These are phyloP conservation scores for Lamellibrachia luymesi DNA, from an alignment of 1,140 invertebrate genomes.

Conservation along the genomic window DNA sequence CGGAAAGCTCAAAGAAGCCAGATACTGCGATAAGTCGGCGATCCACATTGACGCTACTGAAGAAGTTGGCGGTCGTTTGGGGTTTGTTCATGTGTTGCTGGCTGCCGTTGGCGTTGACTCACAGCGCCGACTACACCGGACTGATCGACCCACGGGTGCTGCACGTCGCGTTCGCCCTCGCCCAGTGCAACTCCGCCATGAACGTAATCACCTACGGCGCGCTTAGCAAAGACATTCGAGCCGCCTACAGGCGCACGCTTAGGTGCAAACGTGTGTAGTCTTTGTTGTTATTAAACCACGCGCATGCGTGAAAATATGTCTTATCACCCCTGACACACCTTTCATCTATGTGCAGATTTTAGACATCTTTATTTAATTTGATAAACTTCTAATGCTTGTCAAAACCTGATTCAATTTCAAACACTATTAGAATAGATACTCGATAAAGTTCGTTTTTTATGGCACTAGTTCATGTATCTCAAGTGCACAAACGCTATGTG, in stretches of 20 bases:
- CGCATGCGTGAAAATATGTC: too few relatives aligned
- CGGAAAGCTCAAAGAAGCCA: neutral
- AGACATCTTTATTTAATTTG: too few relatives aligned
- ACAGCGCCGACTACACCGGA: slow-evolving; percentile 14
- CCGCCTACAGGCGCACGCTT: slow-evolving; percentile 5
- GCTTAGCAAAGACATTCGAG: slow-evolving; percentile 7
- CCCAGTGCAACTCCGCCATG: slow-evolving; percentile 18
- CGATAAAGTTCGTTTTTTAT: too few relatives aligned
- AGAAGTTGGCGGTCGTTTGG: slow-evolving; percentile 14
- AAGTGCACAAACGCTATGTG: too few relatives aligned
- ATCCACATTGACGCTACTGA: neutral
- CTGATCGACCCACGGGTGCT: neutral
- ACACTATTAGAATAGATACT: too few relatives aligned
- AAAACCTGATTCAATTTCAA: too few relatives aligned
- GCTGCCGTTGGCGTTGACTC: slow-evolving; percentile 1
- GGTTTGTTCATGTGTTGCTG: slow-evolving; percentile 17
- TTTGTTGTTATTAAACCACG: neutral
- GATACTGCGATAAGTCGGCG: neutral
- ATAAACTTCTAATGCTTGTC: too few relatives aligned
- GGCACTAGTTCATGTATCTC: too few relatives aligned
- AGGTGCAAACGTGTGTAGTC: neutral
- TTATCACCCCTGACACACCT: too few relatives aligned
- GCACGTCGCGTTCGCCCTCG: neutral
- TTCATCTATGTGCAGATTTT: too few relatives aligned
- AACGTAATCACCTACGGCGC: slow-evolving; percentile 22